Base-by-base conservation (phyloP, 1,140 invertebrate species). In the Papilio glaucus region DNA sequence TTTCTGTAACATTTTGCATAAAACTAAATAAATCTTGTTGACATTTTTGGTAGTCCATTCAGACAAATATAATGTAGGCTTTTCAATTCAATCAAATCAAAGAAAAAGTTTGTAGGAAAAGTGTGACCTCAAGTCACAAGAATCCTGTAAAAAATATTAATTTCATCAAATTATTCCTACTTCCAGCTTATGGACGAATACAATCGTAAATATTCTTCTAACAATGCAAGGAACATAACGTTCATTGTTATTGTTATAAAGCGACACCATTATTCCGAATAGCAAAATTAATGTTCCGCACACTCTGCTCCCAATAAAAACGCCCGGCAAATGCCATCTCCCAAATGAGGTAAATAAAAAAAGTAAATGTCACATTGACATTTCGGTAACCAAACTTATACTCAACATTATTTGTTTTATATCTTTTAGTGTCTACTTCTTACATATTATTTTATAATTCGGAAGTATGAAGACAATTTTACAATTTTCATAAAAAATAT, bases 231-330 rank as follows among this genome's bases (percentile, higher is more conserved):
- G 7, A 69, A 33, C 41, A 49, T 49, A 37, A 33, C n/a, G 42
- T 69, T 24, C 26, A 53, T 69, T 69, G 67, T 69, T 69, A 53
- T 69, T 69, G 67, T 69, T 69, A 69, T 26, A 33, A 42, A 68
- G 65, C 65, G 33, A 65, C n/a, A 72, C 45, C 62, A 75, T 72
- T 78, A 77, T 74, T 73, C 45, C 72, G 76, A 82, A 82, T 81
- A 81, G 80, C 82, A 86, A 82, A 89, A 87, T 89, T 89, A 89
- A 89, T 89, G 87, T 86, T 85, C 87, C 85, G 84, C 82, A 84
- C 80, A 84, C 82, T 73, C 65, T 77, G 76, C 77, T 69, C 79
- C 79, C 80, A 80, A 86, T 87, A 88, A 87, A 86, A 87, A 82
- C 71, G 71, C 71, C 73, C 33, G 76, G 65, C 76, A 87, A 89